Base-by-base conservation (phyloP, 2,888 invertebrate genomes). In the Agrochola lota region DNA sequence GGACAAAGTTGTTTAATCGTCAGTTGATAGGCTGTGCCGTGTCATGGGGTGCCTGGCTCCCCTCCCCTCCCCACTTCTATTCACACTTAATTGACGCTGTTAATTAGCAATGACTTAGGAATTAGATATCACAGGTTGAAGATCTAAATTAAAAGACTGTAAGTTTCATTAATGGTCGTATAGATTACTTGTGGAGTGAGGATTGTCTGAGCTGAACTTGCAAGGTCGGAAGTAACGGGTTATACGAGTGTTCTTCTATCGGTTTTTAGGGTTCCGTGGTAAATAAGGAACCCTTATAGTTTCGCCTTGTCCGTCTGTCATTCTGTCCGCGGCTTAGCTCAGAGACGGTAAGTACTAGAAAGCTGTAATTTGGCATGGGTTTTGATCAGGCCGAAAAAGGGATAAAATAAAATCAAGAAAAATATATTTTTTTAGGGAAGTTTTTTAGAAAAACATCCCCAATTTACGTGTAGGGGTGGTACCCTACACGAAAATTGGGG, bases 1-100 rank as follows among this genome's bases (percentile, higher is more conserved):
- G 87, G 88, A 89, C 88, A 87, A 95, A 95, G 93, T 95, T 93
- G 92, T 93, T 93, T 92, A 93, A 94, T 93, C 90, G 93, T 84
- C 90, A 92, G 92, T 92, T 92, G 92, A 93, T 91, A 90, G 91
- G 78, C 89, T 85, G 90, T 88, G 90, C 91, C 92, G 91, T 85
- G 89, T 84, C 85, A 85, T 73, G 85, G 88, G 81, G 95, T 94
- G 91, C 94, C 94, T 87, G 94, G 94, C 90, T 90, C 86, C 84
- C 71, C 23, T 2, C 3, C 23, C 3, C 9, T 5, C 86, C 90
- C 78, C 49, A 23, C 86, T 85, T 85, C 89, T 86, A 85, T 90
- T 88, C 84, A 83, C 81, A 80, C 83, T 91, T 92, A 94, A 94
- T 94, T 94, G 92, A 90, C 91, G 82, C 85, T 80, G 86, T 89